Evolutionary conservation across 1,140 invertebrate species (phyloP).

Genomic region (Ephestia elutella): DNA sequence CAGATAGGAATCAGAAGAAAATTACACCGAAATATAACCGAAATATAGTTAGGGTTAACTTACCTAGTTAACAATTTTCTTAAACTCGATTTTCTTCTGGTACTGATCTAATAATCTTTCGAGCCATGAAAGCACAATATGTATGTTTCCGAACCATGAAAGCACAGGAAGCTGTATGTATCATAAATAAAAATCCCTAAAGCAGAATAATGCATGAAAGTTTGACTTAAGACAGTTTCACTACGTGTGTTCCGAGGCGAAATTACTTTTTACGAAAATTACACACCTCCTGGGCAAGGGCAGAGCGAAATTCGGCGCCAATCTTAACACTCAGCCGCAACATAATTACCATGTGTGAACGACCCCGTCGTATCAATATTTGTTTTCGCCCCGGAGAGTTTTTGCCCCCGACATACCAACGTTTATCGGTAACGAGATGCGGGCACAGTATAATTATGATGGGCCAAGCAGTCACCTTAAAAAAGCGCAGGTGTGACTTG

Average conservation of each 20-base stretch:
- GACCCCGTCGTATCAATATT: slow-evolving; percentile 55
- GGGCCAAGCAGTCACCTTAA: slow-evolving; percentile 21
- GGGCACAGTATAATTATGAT: slow-evolving; percentile 41
- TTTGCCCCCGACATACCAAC: slow-evolving; percentile 26
- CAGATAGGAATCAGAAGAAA: too few relatives aligned
- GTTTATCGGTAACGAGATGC: slow-evolving; percentile 47
- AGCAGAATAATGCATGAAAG: neutral
- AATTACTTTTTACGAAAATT: slow-evolving; percentile 33
- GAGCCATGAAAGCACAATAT: too few relatives aligned
- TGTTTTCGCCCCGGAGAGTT: slow-evolving; percentile 54
- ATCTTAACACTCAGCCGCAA: slow-evolving; percentile 43
- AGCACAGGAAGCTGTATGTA: too few relatives aligned
- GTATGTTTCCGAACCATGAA: too few relatives aligned
- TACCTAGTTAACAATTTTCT: too few relatives aligned
- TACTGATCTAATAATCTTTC: too few relatives aligned
- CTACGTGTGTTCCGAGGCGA: neutral
- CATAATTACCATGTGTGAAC: slow-evolving; percentile 40
- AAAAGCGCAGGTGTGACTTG: slow-evolving; percentile 43
- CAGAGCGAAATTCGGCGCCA: slow-evolving; percentile 37
- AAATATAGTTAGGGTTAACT: too few relatives aligned
- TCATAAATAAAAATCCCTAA: neutral
- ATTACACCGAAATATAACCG: too few relatives aligned
- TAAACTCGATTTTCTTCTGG: too few relatives aligned
- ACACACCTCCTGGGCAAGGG: slow-evolving; percentile 44
- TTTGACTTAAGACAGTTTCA: too few relatives aligned